Evolutionary conservation across 2,888 invertebrate species (phyloP).

Genomic region (Brachylomia viminalis): DNA sequence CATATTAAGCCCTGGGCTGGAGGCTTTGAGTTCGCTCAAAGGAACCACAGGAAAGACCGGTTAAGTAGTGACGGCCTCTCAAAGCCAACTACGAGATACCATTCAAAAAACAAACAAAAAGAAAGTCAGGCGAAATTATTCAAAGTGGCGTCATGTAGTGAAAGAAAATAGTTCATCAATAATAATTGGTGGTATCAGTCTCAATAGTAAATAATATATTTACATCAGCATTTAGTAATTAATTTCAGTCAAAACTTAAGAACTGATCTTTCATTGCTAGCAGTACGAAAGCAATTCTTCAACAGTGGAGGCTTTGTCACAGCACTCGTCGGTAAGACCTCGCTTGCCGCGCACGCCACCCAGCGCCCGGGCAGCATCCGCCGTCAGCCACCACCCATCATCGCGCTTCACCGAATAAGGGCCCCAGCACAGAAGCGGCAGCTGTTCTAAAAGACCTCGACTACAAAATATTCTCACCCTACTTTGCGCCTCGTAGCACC

Average conservation of each 20-base stretch:
- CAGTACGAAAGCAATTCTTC: slow-evolving; percentile 66
- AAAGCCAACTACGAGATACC: too few species aligned
- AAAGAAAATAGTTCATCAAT: neutral
- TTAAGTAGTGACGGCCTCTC: too few species aligned
- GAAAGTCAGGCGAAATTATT: too few species aligned
- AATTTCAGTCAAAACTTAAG: slow-evolving; percentile 2
- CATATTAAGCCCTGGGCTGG: too few species aligned
- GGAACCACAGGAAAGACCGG: too few species aligned
- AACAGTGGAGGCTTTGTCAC: slow-evolving; percentile 67
- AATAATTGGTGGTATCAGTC: too few species aligned
- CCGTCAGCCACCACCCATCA: slow-evolving; percentile 42
- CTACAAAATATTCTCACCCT: slow-evolving; percentile 40
- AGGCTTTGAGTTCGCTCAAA: too few species aligned
- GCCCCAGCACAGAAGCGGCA: slow-evolving; percentile 25
- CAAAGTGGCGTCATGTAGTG: neutral
- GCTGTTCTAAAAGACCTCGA: slow-evolving; percentile 10
- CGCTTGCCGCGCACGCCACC: slow-evolving; percentile 55
- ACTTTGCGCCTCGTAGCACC: slow-evolving; percentile 31
- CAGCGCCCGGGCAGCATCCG: slow-evolving; percentile 10
- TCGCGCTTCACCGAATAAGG: slow-evolving; percentile 38
- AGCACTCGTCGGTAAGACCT: slow-evolving; percentile 68
- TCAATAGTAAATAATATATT: neutral
- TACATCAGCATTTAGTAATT: neutral
- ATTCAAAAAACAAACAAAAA: too few species aligned
- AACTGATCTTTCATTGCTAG: slow-evolving; percentile 4